These are phyloP conservation scores for Stenotaenia linearis DNA, from an alignment of 2,888 invertebrate genomes.

Conservation along the genomic window DNA sequence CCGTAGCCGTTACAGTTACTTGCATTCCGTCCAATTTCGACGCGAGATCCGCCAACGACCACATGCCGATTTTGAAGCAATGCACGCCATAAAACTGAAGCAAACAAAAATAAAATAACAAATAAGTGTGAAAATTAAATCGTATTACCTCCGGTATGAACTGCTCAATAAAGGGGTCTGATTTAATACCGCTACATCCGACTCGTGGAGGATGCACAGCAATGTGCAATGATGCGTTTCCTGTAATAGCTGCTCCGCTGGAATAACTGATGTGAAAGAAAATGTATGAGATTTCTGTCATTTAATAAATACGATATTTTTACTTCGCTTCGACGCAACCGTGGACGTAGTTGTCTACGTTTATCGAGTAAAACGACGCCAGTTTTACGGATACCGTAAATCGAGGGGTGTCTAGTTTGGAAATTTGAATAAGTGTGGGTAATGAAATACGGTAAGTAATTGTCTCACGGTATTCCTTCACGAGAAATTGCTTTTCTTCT, in stretches of 20 bases:
- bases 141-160: constrained; percentile 33
- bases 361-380: constrained; percentile 82
- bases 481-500: constrained; percentile 76
- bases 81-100: constrained; percentile 79
- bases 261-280: constrained; percentile 58
- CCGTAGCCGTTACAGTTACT: constrained; percentile 73
- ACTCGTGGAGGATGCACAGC: constrained; percentile 62
- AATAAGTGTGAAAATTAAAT: no score
- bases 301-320: constrained; percentile 31
- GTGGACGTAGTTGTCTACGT: constrained; percentile 72
- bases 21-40: constrained; percentile 70
- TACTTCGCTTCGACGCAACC: constrained; percentile 85
- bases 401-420: constrained; percentile 68
- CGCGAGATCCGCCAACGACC: constrained; percentile 64
- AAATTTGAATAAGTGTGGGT: background rate
- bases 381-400: constrained; percentile 78
- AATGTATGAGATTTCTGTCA: background rate
- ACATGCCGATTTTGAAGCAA: constrained; percentile 78
- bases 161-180: constrained; percentile 31
- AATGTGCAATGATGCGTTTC: constrained; percentile 76
- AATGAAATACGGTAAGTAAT: no score
- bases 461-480: constrained; percentile 77
- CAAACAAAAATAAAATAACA: constrained; percentile 38
- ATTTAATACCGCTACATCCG: constrained; percentile 16
- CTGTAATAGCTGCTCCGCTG: constrained; percentile 83